A percentile compares a stretch with the other conserved stretches of the same genome.
Conservation (phyloP, 2,113 vertebrate genomes). For the Entomyzon cyanotis region DNA sequence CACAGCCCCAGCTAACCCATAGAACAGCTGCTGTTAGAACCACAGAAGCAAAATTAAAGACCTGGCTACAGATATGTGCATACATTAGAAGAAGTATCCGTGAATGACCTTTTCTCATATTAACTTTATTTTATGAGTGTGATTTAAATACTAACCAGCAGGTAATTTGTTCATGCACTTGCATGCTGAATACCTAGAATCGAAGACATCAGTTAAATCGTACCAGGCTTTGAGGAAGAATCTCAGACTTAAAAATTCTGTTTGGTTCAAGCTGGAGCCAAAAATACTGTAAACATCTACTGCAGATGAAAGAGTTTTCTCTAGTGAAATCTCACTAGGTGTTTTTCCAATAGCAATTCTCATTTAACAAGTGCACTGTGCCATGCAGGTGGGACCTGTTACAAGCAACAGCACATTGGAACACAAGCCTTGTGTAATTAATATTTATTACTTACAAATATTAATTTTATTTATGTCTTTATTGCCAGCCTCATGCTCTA, state of each 20-base stretch:
- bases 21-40: not conserved
- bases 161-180: not conserved
- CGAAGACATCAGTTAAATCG: not conserved
- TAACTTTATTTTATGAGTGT: not conserved
- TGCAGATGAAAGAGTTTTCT: slow-evolving; percentile 62
- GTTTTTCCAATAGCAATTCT: slow-evolving; percentile 67
- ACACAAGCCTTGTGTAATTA: slow-evolving; percentile 70
- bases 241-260: slow-evolving; percentile 40
- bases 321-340: slow-evolving; percentile 72
- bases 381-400: slow-evolving; percentile 70
- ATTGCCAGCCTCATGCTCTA: slow-evolving; percentile 32
- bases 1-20: rapidly evolving
- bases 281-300: slow-evolving; percentile 49
- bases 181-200: not conserved
- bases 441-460: slow-evolving; percentile 76
- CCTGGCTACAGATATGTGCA: rapidly evolving
- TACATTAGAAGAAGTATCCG: not conserved
- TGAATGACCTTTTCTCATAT: not conserved
- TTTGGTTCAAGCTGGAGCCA: slow-evolving; percentile 62
- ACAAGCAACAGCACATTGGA: slow-evolving; percentile 64
- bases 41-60: not conserved
- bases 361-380: slow-evolving; percentile 77
- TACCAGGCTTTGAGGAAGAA: not conserved
- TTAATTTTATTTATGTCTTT: slow-evolving; percentile 73
- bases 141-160: slow-evolving; percentile 32